Evolutionary conservation across 1,140 invertebrate genomes (phyloP).

Genomic region (Xylocopa sonorina): DNA sequence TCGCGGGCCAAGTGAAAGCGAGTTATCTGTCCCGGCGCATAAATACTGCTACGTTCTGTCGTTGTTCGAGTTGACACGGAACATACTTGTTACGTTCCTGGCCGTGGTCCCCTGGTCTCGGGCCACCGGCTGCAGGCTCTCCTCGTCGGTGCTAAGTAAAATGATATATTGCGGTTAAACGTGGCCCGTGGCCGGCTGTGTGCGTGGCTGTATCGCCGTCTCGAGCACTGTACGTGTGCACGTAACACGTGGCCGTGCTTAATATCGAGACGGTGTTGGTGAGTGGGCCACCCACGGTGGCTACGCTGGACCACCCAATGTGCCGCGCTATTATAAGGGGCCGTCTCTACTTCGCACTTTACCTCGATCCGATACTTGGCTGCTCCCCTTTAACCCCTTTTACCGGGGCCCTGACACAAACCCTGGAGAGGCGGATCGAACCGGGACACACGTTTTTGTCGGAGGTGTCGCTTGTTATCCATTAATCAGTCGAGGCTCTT

Average conservation of each 20-base stretch:
- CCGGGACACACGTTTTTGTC: slow-evolving; percentile 1
- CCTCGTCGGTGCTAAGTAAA: slow-evolving; percentile 62
- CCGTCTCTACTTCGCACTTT: slow-evolving; percentile 68
- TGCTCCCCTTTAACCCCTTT: slow-evolving; percentile 64
- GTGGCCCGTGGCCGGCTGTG: slow-evolving; percentile 30
- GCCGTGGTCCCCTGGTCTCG: not conserved
- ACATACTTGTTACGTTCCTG: slow-evolving; percentile 53
- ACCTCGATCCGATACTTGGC: slow-evolving; percentile 58
- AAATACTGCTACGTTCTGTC: slow-evolving; percentile 43
- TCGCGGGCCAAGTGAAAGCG: not conserved
- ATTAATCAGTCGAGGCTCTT: not conserved
- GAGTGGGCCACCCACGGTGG: slow-evolving; percentile 63
- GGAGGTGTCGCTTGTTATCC: not conserved
- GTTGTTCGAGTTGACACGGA: slow-evolving; percentile 44
- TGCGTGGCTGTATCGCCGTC: slow-evolving; percentile 64
- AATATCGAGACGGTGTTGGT: slow-evolving; percentile 79
- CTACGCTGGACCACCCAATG: slow-evolving; percentile 63
- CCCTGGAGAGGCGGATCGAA: slow-evolving; percentile 34
- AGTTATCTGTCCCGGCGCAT: slow-evolving; percentile 29
- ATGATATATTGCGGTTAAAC: slow-evolving; percentile 69
- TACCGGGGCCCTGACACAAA: slow-evolving; percentile 64
- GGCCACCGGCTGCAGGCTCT: slow-evolving; percentile 33
- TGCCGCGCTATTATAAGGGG: slow-evolving; percentile 67
- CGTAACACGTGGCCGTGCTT: slow-evolving; percentile 68
- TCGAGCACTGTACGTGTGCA: slow-evolving; percentile 47